Conservation (phyloP, 2,797 vertebrate species). For the Eremophila alpestris region DNA sequence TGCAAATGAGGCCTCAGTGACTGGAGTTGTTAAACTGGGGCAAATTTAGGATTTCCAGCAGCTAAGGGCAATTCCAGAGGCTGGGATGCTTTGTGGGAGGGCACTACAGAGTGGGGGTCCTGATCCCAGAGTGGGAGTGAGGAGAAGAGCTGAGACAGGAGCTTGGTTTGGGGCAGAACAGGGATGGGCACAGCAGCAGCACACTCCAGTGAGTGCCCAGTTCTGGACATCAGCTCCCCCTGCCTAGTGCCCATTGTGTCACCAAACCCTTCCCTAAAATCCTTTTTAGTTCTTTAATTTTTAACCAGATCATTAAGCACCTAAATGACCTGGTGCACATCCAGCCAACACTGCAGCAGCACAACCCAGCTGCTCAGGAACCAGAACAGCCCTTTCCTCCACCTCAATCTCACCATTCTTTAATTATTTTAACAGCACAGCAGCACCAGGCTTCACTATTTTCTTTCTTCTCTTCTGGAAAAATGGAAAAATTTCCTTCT, state of each 20-base stretch:
- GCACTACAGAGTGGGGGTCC: background rate
- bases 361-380: background rate
- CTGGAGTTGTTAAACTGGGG: background rate
- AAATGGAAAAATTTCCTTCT: background rate
- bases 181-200: background rate
- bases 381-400: background rate
- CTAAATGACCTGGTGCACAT: background rate
- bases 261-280: background rate
- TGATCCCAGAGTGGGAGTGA: background rate
- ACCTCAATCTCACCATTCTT: background rate
- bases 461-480: background rate
- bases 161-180: background rate
- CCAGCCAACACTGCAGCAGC: rapidly evolving
- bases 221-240: background rate
- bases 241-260: background rate
- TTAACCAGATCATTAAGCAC: background rate
- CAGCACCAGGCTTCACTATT: background rate
- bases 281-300: background rate
- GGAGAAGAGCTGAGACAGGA: background rate
- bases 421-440: background rate
- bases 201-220: background rate
- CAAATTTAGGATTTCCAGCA: background rate
- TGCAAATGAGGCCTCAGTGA: background rate
- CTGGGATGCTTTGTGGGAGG: background rate
- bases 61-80: background rate